Evolutionary conservation across 2,113 vertebrate species (phyloP).

Genomic region (Platysteira castanea): DNA sequence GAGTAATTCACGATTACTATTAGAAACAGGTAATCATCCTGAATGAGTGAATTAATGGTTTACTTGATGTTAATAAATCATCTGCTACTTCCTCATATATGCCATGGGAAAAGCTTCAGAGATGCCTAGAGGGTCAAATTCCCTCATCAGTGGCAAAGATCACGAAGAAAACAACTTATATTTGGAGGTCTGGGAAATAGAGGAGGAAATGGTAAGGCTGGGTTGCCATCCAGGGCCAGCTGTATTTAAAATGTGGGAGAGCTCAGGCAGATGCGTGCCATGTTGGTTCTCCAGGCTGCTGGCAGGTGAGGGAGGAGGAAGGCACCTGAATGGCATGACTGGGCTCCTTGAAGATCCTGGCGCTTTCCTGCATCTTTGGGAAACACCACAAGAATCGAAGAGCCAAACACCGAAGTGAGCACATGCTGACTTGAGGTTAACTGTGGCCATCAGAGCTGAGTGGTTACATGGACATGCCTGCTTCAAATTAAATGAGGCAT

Average conservation of each 20-base stretch:
- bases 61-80: slow-evolving; percentile 36
- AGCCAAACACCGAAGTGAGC: background rate
- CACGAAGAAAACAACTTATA: background rate
- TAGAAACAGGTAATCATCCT: background rate
- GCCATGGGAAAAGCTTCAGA: background rate
- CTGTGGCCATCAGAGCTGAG: slow-evolving; percentile 50
- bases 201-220: slow-evolving; percentile 11
- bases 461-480: background rate
- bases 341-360: background rate
- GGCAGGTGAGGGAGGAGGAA: background rate
- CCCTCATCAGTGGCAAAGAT: background rate
- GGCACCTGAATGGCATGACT: background rate
- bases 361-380: background rate
- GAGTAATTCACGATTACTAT: background rate
- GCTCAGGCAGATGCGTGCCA: rapidly evolving
- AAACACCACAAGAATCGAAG: background rate
- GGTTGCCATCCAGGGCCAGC: background rate
- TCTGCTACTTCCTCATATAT: slow-evolving; percentile 1
- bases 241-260: background rate
- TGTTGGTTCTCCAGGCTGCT: background rate
- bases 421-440: slow-evolving; percentile 18
- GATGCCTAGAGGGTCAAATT: background rate
- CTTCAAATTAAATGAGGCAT: slow-evolving; percentile 59
- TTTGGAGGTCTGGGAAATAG: background rate
- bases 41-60: slow-evolving; percentile 1